Evolutionary conservation across 2,888 invertebrate genomes (phyloP).

Genomic region (Microctonus hyperodae): DNA sequence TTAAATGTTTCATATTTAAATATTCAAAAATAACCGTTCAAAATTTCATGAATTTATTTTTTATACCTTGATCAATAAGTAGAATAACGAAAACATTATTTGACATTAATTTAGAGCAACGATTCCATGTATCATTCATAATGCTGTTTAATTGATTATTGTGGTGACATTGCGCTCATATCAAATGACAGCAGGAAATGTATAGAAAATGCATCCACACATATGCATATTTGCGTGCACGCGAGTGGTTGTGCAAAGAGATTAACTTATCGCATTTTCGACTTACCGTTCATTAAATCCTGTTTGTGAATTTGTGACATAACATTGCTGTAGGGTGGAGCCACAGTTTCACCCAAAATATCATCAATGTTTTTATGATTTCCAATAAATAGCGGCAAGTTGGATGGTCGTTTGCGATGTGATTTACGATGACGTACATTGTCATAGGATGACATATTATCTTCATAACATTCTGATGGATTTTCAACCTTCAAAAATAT

Average conservation of each 20-base stretch:
- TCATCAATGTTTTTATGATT: slow-evolving; percentile 89
- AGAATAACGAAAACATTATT: no score
- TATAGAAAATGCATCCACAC: no score
- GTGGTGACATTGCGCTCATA: not conserved
- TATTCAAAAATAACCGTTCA: no score
- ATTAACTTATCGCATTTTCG: not conserved
- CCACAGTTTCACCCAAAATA: slow-evolving; percentile 71
- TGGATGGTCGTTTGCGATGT: slow-evolving; percentile 55
- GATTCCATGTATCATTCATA: no score
- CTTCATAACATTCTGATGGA: slow-evolving; percentile 61
- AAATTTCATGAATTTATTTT: no score
- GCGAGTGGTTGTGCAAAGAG: no score
- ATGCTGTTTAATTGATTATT: not conserved
- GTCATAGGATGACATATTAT: slow-evolving; percentile 75
- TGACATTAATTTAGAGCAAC: no score
- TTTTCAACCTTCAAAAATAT: slow-evolving; percentile 53
- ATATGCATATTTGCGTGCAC: no score
- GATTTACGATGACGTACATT: slow-evolving; percentile 66
- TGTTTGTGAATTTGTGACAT: slow-evolving; percentile 48
- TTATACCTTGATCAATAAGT: no score
- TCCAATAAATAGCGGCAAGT: slow-evolving; percentile 75
- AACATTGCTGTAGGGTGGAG: slow-evolving; percentile 49
- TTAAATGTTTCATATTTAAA: no score
- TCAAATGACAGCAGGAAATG: not conserved
- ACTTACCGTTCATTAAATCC: slow-evolving; percentile 51